phyloP scores from a whole-genome alignment of 2,797 vertebrate genomes.

The Yasuhikotakia modesta region DNA sequence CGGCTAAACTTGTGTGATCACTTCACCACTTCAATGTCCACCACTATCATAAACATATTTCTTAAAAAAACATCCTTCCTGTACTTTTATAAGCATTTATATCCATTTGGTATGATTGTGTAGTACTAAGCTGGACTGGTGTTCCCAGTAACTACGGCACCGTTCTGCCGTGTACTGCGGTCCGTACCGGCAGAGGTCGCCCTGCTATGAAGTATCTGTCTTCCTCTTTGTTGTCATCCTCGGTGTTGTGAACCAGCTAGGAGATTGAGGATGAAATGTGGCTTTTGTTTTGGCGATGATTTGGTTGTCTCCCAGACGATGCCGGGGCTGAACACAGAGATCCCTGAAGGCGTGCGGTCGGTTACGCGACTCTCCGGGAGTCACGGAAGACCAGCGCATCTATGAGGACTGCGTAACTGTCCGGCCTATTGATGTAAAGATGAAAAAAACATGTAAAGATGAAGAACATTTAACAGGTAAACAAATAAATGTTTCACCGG shows the following conservation, averaged over 20 bases:
- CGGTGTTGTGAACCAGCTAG: constrained; percentile 12
- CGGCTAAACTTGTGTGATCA: too few species aligned
- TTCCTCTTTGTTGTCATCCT: constrained; percentile 33
- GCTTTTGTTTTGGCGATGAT: constrained; percentile 53
- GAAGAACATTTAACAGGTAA: constrained; percentile 11
- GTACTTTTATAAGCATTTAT: too few species aligned
- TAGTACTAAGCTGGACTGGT: too few species aligned
- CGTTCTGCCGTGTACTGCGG: neutral
- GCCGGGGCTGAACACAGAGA: constrained; percentile 44
- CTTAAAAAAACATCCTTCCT: too few species aligned
- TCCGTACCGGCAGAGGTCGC: constrained; percentile 50
- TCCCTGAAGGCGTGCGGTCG: constrained; percentile 6
- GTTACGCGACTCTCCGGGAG: constrained; percentile 7
- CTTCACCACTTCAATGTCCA: too few species aligned
- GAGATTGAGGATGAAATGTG: constrained; percentile 38
- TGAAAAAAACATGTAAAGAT: neutral
- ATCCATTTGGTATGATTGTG: too few species aligned
- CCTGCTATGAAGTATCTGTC: neutral
- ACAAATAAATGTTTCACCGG: neutral
- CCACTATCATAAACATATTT: too few species aligned
- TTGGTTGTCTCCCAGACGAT: constrained; percentile 53
- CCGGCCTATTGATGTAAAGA: neutral
- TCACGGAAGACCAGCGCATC: constrained; percentile 11
- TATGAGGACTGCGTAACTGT: constrained; percentile 1
- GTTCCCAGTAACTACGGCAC: neutral